Conservation (phyloP, 1,140 invertebrate species). For the Batillaria attramentaria region DNA sequence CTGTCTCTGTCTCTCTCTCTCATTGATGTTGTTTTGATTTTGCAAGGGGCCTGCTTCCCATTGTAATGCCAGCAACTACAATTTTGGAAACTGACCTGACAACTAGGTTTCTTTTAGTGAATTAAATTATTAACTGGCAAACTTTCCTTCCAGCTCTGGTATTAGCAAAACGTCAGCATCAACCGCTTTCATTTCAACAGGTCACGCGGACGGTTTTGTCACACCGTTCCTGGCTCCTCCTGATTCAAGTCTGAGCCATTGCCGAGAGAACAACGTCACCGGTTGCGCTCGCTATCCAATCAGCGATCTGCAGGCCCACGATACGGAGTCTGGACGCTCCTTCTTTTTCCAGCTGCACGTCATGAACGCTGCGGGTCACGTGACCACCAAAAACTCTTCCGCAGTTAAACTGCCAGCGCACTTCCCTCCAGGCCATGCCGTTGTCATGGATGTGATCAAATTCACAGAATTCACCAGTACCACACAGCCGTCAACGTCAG, state of each 20-base stretch:
- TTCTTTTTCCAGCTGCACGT: conserved; percentile 40
- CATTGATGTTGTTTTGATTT: neutral
- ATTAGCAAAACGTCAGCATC: no score
- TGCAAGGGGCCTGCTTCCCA: no score
- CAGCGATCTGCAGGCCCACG: conserved; percentile 24
- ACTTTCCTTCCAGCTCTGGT: no score
- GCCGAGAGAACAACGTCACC: neutral
- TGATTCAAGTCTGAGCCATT: neutral
- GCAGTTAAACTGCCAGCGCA: conserved; percentile 40
- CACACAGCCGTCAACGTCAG: neutral
- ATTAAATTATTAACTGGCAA: neutral
- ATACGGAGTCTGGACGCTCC: conserved; percentile 7
- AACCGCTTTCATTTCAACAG: neutral
- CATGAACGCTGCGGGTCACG: conserved; percentile 42
- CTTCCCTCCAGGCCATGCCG: conserved; percentile 39
- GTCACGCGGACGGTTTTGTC: neutral
- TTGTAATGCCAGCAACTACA: no score
- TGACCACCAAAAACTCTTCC: conserved; percentile 23
- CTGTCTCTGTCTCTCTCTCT: neutral
- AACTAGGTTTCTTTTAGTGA: no score
- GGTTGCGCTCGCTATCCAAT: conserved; percentile 34
- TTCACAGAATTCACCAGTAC: neutral
- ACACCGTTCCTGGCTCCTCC: neutral
- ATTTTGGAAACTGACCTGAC: no score
- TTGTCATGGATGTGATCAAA: conserved; percentile 40